Evolutionary conservation across 2,113 vertebrate genomes (phyloP).

Genomic region (Gallinago media): DNA sequence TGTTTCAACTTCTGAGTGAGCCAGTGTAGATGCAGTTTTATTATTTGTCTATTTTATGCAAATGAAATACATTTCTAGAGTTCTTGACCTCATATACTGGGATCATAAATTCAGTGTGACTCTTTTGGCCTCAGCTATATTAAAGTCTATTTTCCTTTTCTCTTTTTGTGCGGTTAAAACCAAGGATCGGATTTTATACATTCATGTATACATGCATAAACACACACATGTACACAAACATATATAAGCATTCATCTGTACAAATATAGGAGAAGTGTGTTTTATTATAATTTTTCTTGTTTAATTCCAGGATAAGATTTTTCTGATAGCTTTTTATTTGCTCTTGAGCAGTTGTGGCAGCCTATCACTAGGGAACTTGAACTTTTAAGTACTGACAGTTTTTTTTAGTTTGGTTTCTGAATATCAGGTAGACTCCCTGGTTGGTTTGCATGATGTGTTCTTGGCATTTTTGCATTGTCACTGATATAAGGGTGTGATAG

Average conservation of each 20-base stretch:
- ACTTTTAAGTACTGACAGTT: neutral
- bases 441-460: neutral
- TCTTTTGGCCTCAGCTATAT: neutral
- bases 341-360: neutral
- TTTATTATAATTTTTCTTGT: neutral
- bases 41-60: neutral
- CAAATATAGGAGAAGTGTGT: neutral
- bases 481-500: neutral
- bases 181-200: neutral
- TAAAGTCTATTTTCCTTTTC: neutral
- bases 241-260: neutral
- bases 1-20: neutral
- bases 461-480: neutral
- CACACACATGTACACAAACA: accelerated
- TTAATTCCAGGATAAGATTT: neutral
- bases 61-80: neutral
- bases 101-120: neutral
- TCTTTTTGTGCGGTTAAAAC: neutral
- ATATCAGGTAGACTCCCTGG: neutral
- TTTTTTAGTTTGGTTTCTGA: neutral
- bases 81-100: neutral
- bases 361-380: neutral
- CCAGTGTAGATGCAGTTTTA: neutral
- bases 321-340: neutral
- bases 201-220: neutral